Evolutionary conservation across 37 sponge, comb jelly and placozoan species (phyloP).

Genomic region (Crambe crambe): DNA sequence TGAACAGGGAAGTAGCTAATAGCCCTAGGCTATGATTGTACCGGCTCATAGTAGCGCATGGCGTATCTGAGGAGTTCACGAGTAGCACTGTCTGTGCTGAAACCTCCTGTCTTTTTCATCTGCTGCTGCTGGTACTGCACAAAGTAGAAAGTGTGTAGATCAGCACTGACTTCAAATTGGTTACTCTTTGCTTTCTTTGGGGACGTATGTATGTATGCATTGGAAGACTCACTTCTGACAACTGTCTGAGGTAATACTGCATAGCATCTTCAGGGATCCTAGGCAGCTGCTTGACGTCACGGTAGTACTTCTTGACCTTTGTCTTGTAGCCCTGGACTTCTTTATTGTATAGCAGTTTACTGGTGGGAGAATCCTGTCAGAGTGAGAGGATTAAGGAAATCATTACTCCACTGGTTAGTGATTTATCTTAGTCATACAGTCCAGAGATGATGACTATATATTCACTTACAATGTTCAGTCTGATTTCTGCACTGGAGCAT

Average conservation of each 20-base stretch:
- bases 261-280: conserved; percentile 65
- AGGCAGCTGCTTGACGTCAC: conserved; percentile 53
- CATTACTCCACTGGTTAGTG: too few species aligned
- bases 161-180: too few species aligned
- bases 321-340: conserved; percentile 89
- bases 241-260: conserved; percentile 54
- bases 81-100: conserved; percentile 58
- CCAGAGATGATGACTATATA: too few species aligned
- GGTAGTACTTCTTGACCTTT: conserved; percentile 70
- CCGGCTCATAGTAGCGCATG: conserved; percentile 43
- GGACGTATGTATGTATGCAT: too few species aligned
- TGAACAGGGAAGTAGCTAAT: too few species aligned
- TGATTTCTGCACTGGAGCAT: conserved; percentile 56
- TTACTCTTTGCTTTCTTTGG: too few species aligned
- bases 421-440: too few species aligned
- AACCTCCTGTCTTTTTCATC: conserved; percentile 29
- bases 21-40: too few species aligned
- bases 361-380: conserved; percentile 80
- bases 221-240: conserved; percentile 67
- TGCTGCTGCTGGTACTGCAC: conserved; percentile 45
- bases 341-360: conserved; percentile 93
- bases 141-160: too few species aligned
- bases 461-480: conserved; percentile 67
- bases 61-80: conserved; percentile 65
- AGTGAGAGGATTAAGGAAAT: background rate